phyloP scores from a whole-genome alignment of 2,113 vertebrate species.

The Planiliza haematocheilus region DNA sequence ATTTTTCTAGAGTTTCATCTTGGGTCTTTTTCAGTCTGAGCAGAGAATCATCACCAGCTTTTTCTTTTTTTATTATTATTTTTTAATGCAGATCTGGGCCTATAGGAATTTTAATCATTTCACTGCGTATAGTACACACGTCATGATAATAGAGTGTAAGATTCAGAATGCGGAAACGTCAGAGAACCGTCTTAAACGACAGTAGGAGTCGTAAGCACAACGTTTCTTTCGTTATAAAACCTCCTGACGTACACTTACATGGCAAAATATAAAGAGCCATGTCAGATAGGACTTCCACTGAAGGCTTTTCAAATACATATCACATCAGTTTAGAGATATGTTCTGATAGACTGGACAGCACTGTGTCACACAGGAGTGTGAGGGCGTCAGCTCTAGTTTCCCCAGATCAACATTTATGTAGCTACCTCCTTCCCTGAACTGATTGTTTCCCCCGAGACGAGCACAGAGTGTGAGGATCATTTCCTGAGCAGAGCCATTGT shows the following conservation, averaged over 20 bases:
- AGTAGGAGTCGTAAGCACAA: slow-evolving; percentile 29
- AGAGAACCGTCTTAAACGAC: slow-evolving; percentile 2
- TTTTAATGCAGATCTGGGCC: slow-evolving; percentile 27
- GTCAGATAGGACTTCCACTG: slow-evolving; percentile 8
- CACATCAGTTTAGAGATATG: not conserved
- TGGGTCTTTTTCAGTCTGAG: slow-evolving; percentile 28
- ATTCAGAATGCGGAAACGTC: slow-evolving; percentile 3
- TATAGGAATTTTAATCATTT: not conserved
- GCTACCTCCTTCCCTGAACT: slow-evolving; percentile 50
- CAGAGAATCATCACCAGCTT: slow-evolving; percentile 41
- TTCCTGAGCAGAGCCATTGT: slow-evolving; percentile 41
- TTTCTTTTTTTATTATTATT: not conserved
- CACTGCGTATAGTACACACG: not conserved
- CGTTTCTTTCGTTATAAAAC: slow-evolving; percentile 2
- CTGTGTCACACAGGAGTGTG: not conserved
- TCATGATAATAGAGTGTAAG: not conserved
- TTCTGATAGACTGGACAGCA: not conserved
- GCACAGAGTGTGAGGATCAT: slow-evolving; percentile 32
- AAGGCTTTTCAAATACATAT: too few species aligned
- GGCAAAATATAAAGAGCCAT: not conserved
- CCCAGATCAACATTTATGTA: slow-evolving; percentile 32
- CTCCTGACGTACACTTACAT: not conserved
- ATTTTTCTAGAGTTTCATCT: slow-evolving; percentile 63
- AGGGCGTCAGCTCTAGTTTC: slow-evolving; percentile 1
- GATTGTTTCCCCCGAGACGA: slow-evolving; percentile 19